These are phyloP conservation scores for Tachycineta bicolor DNA, from an alignment of 2,113 vertebrate genomes.

Conservation along the genomic window DNA sequence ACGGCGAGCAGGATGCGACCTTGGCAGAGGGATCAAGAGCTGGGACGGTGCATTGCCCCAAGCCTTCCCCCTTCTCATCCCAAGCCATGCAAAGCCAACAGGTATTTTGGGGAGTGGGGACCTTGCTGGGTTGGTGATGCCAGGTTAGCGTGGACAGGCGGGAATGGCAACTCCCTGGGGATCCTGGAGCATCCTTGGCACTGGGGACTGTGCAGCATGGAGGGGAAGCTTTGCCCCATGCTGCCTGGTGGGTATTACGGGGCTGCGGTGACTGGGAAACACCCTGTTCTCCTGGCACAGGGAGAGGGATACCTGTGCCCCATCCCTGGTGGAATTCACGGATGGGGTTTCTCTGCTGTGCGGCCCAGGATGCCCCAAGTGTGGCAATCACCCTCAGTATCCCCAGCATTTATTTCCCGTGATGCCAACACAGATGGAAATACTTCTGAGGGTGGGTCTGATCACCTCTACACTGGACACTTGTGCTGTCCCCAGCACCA, in stretches of 20 bases:
- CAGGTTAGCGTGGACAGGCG: fast-evolving
- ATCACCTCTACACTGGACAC: fast-evolving
- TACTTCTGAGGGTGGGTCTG: background rate
- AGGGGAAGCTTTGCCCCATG: background rate
- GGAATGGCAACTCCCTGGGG: background rate
- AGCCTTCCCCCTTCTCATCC: background rate
- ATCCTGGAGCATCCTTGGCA: background rate
- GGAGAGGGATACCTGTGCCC: no score
- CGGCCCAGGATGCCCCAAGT: background rate
- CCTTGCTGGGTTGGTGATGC: background rate
- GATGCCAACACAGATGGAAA: background rate
- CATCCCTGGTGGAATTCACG: background rate
- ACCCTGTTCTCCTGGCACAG: fast-evolving
- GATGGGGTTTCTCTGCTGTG: background rate
- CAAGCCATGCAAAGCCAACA: background rate
- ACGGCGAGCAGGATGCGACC: fast-evolving
- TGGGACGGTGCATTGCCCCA: background rate
- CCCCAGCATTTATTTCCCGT: background rate
- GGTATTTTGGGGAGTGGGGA: background rate
- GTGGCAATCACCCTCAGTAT: background rate
- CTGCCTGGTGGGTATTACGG: background rate
- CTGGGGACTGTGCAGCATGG: background rate
- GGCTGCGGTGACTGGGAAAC: background rate
- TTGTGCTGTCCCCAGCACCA: background rate
- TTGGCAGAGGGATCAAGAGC: fast-evolving